Conservation (phyloP, 2,888 invertebrate species). For the Chrysotoxum bicinctum region DNA sequence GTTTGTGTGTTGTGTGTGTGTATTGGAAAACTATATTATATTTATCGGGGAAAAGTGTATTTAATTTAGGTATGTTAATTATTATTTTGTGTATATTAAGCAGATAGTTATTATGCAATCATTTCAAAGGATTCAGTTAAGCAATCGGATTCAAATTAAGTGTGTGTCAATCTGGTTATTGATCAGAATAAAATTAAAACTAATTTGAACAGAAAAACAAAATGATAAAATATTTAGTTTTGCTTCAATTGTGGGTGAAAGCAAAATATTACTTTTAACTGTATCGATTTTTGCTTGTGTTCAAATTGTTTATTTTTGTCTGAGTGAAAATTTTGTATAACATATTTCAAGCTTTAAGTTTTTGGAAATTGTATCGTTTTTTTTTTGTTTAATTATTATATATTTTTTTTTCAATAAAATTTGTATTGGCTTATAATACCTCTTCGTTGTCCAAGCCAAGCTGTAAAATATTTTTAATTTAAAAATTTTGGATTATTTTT, state of each 20-base stretch:
- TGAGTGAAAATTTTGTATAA: slow-evolving; percentile 55
- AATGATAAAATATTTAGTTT: slow-evolving; percentile 15
- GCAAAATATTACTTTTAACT: slow-evolving; percentile 14
- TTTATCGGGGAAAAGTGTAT: neutral
- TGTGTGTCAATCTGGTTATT: slow-evolving; percentile 18
- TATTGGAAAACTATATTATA: neutral
- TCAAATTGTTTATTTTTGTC: slow-evolving; percentile 52
- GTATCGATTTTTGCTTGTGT: slow-evolving; percentile 27
- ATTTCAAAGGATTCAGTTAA: slow-evolving; percentile 32
- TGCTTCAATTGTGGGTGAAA: slow-evolving; percentile 26
- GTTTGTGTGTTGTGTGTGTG: slow-evolving; percentile 28
- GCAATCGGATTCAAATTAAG: slow-evolving; percentile 13
- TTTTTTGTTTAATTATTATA: slow-evolving; percentile 38
- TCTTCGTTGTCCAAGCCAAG: slow-evolving; percentile 96
- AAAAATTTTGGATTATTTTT: slow-evolving; percentile 66
- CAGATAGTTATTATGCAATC: neutral
- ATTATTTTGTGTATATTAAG: slow-evolving; percentile 5
- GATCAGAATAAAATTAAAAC: slow-evolving; percentile 16
- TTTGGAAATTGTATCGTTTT: slow-evolving; percentile 57
- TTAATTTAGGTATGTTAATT: neutral
- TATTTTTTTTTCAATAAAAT: slow-evolving; percentile 50
- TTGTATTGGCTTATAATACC: slow-evolving; percentile 84
- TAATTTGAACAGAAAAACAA: slow-evolving; percentile 26
- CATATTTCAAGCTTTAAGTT: slow-evolving; percentile 41
- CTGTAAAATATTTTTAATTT: slow-evolving; percentile 85